These are phyloP conservation scores for Myotis davidii DNA, from an alignment of 2,113 vertebrate species.

Conservation along the genomic window DNA sequence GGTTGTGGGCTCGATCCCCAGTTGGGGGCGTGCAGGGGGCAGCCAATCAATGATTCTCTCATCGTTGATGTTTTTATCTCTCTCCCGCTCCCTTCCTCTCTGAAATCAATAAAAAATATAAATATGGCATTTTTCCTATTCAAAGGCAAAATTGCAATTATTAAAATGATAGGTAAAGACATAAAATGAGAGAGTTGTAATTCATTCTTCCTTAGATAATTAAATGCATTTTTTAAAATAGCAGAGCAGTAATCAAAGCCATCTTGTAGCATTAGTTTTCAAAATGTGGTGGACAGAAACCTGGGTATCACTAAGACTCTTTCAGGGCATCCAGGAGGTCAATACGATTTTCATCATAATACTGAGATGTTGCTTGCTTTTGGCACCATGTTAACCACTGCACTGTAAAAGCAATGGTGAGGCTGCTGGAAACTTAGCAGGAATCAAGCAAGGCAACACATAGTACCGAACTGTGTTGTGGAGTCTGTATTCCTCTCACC, in stretches of 20 bases:
- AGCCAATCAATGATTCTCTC: too few relatives aligned
- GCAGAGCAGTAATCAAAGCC: background rate
- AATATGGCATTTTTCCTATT: conserved; percentile 49
- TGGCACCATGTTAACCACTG: background rate
- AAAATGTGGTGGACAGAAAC: conserved; percentile 26
- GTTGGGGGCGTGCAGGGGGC: too few relatives aligned
- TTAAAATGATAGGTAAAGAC: conserved; percentile 38
- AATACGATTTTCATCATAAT: conserved; percentile 40
- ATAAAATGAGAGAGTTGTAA: background rate
- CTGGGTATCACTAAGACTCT: background rate
- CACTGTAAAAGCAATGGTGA: background rate
- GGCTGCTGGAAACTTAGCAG: background rate
- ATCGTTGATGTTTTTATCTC: too few relatives aligned
- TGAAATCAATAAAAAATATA: too few relatives aligned
- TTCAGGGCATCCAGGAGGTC: background rate
- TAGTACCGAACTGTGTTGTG: background rate
- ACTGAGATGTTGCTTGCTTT: background rate
- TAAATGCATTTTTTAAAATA: conserved; percentile 10
- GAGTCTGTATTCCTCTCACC: background rate
- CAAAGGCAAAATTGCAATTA: conserved; percentile 54
- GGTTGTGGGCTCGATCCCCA: too few relatives aligned
- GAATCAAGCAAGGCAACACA: background rate
- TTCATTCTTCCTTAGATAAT: conserved; percentile 24
- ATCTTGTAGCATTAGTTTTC: background rate
- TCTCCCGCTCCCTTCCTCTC: too few relatives aligned